Base-by-base conservation (phyloP, 2,888 invertebrate species). In the Cephus spinipes region DNA sequence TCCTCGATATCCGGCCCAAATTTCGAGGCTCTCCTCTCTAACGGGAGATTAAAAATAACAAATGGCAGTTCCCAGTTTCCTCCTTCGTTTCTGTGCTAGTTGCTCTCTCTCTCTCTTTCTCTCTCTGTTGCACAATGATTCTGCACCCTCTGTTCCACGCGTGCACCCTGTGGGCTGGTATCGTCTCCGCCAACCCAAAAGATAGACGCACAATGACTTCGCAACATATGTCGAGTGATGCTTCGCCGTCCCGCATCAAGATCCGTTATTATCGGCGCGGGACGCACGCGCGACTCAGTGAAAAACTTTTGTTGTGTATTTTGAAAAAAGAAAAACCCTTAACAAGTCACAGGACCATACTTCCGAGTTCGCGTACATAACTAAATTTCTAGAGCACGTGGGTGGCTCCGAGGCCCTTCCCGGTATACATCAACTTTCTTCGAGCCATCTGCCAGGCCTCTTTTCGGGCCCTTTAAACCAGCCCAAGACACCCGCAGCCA, bases 221-320 rank as follows among this genome's bases (percentile, higher is more conserved):
- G 86, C 81, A 89, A 88, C 90, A 90, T 90, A 90, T 90, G 90
- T 88, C 83, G 85, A 87, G 86, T 87, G 87, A 81, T 36, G 77
- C 81, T 71, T 76, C 79, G 85, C 82, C 83, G 83, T 76, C 81
- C 83, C 83, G 87, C 89, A 90, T 90, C 88, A 80, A 84, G 86
- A 86, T 82, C 81, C 86, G 86, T 87, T 86, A 90, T 90, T 89
- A 90, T 75, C 75, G 34, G 23, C 55, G 55, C 55, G 55, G 55
- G 23, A 55, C 33, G n/a, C 31, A n/a, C 34, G 69, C 33, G 69
- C 12, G n/a, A 33, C 71, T 15, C 32, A 71, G 12, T 31, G 71
- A 33, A 33, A 71, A 71, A 71, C 12, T 71, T 32, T 71, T 33
- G 71, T 71, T 31, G 23, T 23, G 31, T 23, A 33, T 33, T 71